These are phyloP conservation scores for Phragmatobia fuliginosa DNA, from an alignment of 2,888 invertebrate genomes.

Conservation along the genomic window DNA sequence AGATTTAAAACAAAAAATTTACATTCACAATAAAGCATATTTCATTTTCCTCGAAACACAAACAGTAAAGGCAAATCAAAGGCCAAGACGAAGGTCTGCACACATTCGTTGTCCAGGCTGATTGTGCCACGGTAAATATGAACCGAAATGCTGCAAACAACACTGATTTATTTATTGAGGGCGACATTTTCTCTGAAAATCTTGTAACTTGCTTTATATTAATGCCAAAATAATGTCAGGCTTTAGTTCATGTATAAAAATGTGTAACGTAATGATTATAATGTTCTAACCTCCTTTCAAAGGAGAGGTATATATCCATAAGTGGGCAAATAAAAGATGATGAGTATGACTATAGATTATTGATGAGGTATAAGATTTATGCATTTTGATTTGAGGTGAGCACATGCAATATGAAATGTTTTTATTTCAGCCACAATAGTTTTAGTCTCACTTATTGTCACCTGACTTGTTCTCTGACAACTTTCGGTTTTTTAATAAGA, in stretches of 20 bases:
- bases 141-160: conserved; percentile 48
- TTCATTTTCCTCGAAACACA: conserved; percentile 54
- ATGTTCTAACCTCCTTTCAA: rapidly evolving
- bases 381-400: no score
- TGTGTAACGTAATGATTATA: not conserved
- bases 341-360: no score
- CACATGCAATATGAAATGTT: no score
- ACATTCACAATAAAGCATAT: conserved; percentile 39
- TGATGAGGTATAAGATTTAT: no score
- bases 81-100: conserved; percentile 58
- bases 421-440: no score
- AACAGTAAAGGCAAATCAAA: conserved; percentile 59
- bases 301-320: not conserved
- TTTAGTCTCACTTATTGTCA: no score
- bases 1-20: conserved; percentile 16
- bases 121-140: conserved; percentile 49
- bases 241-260: not conserved
- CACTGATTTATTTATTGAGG: conserved; percentile 34
- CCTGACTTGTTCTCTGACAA: no score
- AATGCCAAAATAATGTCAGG: not conserved
- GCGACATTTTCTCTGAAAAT: conserved; percentile 32
- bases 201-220: conserved; percentile 21
- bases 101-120: conserved; percentile 49
- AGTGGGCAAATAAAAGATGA: no score
- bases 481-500: no score